A percentile compares a stretch with the other conserved stretches of the same genome.
Evolutionary conservation across 2,797 vertebrate genomes (phyloP).

Genomic region (Amblyopsis hoosieri): DNA sequence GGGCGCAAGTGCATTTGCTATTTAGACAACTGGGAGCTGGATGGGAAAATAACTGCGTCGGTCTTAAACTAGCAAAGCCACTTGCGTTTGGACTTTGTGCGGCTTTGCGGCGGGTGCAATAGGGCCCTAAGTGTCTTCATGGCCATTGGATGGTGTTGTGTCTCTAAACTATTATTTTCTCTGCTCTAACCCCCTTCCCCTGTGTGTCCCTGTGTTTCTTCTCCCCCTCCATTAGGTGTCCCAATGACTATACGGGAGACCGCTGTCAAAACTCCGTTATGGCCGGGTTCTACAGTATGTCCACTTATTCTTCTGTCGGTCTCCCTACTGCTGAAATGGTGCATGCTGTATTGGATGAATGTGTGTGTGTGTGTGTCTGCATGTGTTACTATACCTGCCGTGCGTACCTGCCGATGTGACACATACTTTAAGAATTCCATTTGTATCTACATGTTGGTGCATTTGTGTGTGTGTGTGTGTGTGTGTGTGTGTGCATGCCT

Average conservation of each 20-base stretch:
- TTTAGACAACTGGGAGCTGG: too few species aligned
- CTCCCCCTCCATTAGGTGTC: slow-evolving; percentile 91
- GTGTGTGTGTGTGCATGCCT: slow-evolving; percentile 44
- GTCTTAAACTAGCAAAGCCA: too few species aligned
- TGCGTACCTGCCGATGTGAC: neutral
- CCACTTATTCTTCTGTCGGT: slow-evolving; percentile 85
- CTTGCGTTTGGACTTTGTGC: too few species aligned
- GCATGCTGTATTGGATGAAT: slow-evolving; percentile 59
- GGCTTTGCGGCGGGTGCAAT: too few species aligned
- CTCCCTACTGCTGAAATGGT: slow-evolving; percentile 63
- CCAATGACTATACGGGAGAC: slow-evolving; percentile 98
- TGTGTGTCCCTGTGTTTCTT: slow-evolving; percentile 51
- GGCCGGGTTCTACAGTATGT: slow-evolving; percentile 99
- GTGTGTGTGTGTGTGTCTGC: slow-evolving; percentile 13
- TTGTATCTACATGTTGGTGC: neutral
- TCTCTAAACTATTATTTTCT: slow-evolving; percentile 86
- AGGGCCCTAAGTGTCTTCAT: too few species aligned
- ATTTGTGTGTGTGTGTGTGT: neutral
- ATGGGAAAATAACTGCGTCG: too few species aligned
- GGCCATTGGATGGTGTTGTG: slow-evolving; percentile 62
- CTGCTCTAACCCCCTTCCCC: slow-evolving; percentile 67
- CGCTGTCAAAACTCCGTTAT: slow-evolving; percentile 99
- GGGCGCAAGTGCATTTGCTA: too few species aligned
- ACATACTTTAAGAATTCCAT: neutral
- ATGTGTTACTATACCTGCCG: neutral